Percentiles rank a stretch among this genome's conserved stretches.
Conservation (phyloP, 1,140 invertebrate species). For the Aphelenchoides besseyi region DNA sequence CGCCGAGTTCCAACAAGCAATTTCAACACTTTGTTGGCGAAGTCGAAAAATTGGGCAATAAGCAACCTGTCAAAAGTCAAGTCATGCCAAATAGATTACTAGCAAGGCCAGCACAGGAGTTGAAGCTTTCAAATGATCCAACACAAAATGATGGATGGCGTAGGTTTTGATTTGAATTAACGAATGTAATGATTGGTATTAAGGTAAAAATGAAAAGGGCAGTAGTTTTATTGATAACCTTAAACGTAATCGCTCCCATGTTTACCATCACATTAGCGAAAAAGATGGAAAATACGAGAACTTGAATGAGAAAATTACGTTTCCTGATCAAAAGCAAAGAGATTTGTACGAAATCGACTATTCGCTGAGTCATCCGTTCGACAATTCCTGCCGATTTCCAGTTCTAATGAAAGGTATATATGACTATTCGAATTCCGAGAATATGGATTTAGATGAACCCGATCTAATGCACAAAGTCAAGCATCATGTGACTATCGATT, state of each 20-base stretch:
- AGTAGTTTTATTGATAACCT: not conserved
- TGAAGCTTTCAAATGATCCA: not conserved
- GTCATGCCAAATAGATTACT: not conserved
- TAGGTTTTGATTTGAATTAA: not conserved
- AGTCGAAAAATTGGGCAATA: not conserved
- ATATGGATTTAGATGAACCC: constrained; percentile 11
- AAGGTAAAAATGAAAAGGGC: not conserved
- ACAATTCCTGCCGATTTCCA: constrained; percentile 7
- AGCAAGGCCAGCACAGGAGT: not conserved
- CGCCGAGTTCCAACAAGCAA: not conserved
- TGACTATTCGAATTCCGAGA: too few relatives aligned
- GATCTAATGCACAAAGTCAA: not conserved
- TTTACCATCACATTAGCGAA: not conserved
- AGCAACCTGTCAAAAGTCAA: not conserved
- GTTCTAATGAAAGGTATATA: constrained; percentile 10
- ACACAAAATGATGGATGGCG: not conserved
- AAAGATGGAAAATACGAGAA: not conserved
- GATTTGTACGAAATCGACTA: not conserved
- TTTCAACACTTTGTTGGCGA: not conserved
- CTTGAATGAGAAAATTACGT: not conserved
- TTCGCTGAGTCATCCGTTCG: not conserved
- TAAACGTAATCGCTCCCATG: not conserved
- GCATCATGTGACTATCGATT: not conserved
- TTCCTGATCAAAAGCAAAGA: not conserved
- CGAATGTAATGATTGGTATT: not conserved